A percentile compares a stretch with the other conserved stretches of the same genome.
phyloP scores from a whole-genome alignment of 2,113 vertebrate species.

The Tupaia tana region DNA sequence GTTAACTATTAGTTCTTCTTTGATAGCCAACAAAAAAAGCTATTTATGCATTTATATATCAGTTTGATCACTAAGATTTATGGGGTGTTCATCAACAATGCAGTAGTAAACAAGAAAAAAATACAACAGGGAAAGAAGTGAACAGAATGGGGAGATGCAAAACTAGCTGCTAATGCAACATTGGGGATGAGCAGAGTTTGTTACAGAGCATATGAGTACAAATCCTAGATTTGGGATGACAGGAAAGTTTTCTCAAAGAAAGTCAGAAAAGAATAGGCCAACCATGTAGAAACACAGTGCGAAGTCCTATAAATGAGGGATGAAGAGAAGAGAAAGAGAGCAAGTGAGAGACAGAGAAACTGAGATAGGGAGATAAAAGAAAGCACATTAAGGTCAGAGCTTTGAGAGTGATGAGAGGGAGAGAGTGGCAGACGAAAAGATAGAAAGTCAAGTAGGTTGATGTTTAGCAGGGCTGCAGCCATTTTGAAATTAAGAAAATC shows the following conservation, averaged over 20 bases:
- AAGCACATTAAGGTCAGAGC: neutral
- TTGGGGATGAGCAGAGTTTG: neutral
- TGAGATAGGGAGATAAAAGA: neutral
- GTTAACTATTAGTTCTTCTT: neutral
- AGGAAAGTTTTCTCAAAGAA: neutral
- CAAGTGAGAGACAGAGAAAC: neutral
- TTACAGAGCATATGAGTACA: rapidly evolving
- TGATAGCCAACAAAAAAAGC: neutral
- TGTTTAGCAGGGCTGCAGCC: too few relatives aligned
- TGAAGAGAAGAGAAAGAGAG: neutral
- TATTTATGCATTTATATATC: neutral
- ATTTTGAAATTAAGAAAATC: too few relatives aligned
- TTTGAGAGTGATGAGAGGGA: neutral
- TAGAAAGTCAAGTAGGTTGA: neutral
- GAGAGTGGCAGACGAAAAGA: neutral
- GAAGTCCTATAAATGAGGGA: neutral
- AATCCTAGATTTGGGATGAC: neutral
- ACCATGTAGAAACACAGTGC: neutral
- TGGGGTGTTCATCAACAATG: neutral
- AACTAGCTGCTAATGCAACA: neutral
- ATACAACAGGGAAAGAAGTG: neutral
- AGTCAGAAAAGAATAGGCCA: neutral
- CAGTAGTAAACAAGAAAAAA: neutral
- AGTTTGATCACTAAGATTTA: neutral
- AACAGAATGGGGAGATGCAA: neutral